Evolutionary conservation across 2,113 vertebrate species (phyloP).

Genomic region (Callipepla squamata): DNA sequence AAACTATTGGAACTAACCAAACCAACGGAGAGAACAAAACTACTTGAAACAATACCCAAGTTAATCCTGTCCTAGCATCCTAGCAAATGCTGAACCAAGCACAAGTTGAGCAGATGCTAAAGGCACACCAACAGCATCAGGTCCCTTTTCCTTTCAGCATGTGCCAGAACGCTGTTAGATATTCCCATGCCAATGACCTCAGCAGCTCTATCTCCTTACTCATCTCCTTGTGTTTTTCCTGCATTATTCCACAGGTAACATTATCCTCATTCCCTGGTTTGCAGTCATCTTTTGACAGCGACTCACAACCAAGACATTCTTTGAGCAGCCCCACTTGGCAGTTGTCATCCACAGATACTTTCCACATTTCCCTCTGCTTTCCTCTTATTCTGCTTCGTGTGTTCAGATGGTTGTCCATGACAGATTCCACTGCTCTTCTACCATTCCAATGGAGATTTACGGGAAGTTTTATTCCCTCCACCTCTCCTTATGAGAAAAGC

Average conservation of each 20-base stretch:
- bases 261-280: not conserved
- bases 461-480: not conserved
- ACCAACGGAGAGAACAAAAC: not conserved
- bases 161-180: not conserved
- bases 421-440: not conserved
- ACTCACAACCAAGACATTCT: not conserved
- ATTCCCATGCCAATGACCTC: not conserved
- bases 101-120: too few relatives aligned
- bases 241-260: not conserved
- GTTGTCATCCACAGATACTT: not conserved
- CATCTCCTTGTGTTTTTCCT: not conserved
- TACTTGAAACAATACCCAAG: not conserved
- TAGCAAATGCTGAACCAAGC: not conserved
- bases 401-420: accelerated
- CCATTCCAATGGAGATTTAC: not conserved
- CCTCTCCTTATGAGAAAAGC: not conserved
- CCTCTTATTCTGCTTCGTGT: not conserved
- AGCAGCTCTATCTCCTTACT: not conserved
- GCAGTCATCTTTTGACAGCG: not conserved
- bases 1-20: not conserved
- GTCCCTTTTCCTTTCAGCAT: not conserved
- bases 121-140: too few relatives aligned
- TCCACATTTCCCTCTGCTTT: not conserved
- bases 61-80: not conserved
- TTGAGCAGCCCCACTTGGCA: not conserved